Conservation (phyloP, 1,140 invertebrate genomes). For the Schlechtendalia chinensis region DNA sequence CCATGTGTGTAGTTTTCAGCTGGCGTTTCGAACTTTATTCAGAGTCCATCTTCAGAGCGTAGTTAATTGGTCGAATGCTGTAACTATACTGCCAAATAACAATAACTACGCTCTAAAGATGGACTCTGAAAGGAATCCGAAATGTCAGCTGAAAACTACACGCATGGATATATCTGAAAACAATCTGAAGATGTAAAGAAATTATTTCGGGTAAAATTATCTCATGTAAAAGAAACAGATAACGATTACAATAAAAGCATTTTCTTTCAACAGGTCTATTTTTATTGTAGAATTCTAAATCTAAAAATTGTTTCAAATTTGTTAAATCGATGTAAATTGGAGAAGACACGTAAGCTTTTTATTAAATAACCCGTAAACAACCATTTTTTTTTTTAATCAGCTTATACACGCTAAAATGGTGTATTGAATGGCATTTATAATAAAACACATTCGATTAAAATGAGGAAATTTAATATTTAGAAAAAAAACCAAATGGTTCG, state of each 20-base stretch:
- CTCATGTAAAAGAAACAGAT: not conserved
- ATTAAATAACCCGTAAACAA: not conserved
- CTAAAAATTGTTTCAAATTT: not conserved
- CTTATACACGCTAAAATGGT: not conserved
- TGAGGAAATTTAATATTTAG: conserved; percentile 19
- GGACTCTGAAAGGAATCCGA: no score
- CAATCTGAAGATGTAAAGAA: no score
- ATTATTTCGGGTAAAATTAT: not conserved
- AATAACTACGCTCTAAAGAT: no score
- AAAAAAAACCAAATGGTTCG: not conserved
- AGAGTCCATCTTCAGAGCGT: no score
- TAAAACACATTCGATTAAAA: not conserved
- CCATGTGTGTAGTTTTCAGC: no score
- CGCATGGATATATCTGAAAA: no score
- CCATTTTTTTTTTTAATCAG: not conserved
- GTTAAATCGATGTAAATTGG: not conserved
- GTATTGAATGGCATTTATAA: not conserved
- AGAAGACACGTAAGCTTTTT: no score
- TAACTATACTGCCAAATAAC: no score
- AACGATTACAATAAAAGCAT: not conserved
- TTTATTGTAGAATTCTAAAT: not conserved
- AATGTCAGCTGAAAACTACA: no score
- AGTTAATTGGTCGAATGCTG: no score
- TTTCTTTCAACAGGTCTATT: not conserved
- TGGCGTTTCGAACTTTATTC: no score